These are phyloP conservation scores for Rhadinocentrus ornatus DNA, from an alignment of 2,797 vertebrate genomes.

Conservation along the genomic window DNA sequence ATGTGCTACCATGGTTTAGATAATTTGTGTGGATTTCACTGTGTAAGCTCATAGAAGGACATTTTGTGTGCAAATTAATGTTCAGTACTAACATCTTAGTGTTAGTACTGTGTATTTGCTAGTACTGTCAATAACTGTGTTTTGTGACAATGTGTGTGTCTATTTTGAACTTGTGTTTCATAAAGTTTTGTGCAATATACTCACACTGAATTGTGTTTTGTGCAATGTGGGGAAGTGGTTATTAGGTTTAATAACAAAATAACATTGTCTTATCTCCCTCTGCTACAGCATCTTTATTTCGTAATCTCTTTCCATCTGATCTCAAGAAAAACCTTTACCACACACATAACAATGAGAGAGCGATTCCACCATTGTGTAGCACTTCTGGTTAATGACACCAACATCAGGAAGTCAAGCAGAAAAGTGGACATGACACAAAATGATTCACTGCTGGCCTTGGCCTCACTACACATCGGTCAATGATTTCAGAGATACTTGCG, in stretches of 20 bases:
- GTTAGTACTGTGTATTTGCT: no score
- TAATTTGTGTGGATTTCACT: no score
- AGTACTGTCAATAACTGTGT: not conserved
- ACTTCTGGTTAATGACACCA: slow-evolving; percentile 43
- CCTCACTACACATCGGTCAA: slow-evolving; percentile 61
- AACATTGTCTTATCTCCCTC: not conserved
- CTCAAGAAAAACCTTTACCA: slow-evolving; percentile 16
- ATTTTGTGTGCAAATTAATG: no score
- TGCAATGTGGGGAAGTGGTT: not conserved
- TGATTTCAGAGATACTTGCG: slow-evolving; percentile 45
- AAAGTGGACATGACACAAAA: slow-evolving; percentile 79
- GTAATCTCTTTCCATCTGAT: slow-evolving; percentile 6
- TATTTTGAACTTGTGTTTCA: not conserved
- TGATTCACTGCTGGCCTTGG: slow-evolving; percentile 48
- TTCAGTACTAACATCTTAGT: no score
- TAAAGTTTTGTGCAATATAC: not conserved
- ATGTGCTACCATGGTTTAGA: no score
- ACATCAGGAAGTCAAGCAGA: slow-evolving; percentile 78
- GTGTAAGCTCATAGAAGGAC: no score
- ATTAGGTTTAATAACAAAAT: slow-evolving; percentile 50
- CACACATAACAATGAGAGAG: slow-evolving; percentile 11
- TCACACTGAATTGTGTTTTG: not conserved
- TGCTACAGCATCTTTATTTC: not conserved
- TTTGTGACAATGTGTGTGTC: not conserved
- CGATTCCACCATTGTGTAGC: slow-evolving; percentile 21